Evolutionary conservation across 2,113 vertebrate species (phyloP), one percentile per base, ranked within the genome.

Genomic region (Psittacus erithacus): DNA sequence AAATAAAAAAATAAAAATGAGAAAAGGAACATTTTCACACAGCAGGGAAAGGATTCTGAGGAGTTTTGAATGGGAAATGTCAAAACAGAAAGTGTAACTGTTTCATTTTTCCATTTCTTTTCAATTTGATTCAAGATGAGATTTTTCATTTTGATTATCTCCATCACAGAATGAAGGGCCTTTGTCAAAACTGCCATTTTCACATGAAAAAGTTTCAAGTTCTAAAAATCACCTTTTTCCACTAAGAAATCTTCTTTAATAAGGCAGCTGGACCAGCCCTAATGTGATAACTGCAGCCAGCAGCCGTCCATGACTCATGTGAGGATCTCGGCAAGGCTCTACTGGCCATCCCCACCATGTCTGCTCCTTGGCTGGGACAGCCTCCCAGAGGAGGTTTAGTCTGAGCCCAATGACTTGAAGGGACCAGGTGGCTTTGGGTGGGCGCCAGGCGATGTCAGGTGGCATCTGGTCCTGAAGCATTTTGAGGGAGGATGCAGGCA

Each of bases 41-140:
- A 96, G 88, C 65, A 14, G 70, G 93, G 93, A 90, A 87, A 87
- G 73, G 80, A 93, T 93, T 93, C 96, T 92, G 93, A 96, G 91
- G 74, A 94, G 93, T 96, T 96, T 96, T 91, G 86, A 94, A 96
- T 97, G 95, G 95, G 96, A 96, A 95, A 93, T 94, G 93, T 94
- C 95, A 96, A 95, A 97, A 96, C 95, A 96, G 86, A 92, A 93
- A 96, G 74, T 88, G 70, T 96, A 93, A 91, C 93, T 89, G 93
- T 96, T 96, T 96, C 88, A 73, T 85, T 94, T 95, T 94, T 92
- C 90, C 85, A 44, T 91, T 95, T 90, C 82, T 94, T 92, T 93
- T 96, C 63, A 80, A 88, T 96, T 93, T 75, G 68, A 90, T 93
- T 96, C 65, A 81, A 84, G 81, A 96, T 57, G 80, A 93, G 93